These are phyloP conservation scores for Limnodromus scolopaceus DNA, from an alignment of 2,797 vertebrate species.

Conservation along the genomic window DNA sequence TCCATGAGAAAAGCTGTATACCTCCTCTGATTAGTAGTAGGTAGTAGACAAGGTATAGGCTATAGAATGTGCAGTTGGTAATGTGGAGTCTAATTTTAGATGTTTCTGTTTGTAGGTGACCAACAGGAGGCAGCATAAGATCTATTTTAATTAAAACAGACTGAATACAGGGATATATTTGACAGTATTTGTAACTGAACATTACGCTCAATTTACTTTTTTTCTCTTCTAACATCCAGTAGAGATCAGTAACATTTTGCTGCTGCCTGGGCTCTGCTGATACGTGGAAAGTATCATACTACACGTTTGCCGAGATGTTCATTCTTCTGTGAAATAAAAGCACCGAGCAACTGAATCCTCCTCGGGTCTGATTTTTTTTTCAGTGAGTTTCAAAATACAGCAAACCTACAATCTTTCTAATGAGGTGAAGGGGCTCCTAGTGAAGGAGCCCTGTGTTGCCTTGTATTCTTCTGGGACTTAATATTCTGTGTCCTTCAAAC, in stretches of 20 bases:
- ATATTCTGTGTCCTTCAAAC: not conserved
- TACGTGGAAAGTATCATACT: not conserved
- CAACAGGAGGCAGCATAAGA: conserved; percentile 55
- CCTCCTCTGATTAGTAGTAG: not conserved
- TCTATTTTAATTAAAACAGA: conserved; percentile 26
- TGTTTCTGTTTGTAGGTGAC: not conserved
- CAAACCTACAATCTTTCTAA: not conserved
- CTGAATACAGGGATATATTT: not conserved
- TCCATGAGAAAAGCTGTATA: not conserved
- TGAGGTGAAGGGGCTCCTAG: not conserved
- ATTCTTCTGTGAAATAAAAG: conserved; percentile 63
- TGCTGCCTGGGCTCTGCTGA: conserved; percentile 44
- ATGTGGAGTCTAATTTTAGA: not conserved
- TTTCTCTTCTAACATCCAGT: not conserved
- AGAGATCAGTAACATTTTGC: conserved; percentile 14
- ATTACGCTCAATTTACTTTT: not conserved
- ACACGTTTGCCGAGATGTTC: conserved; percentile 28
- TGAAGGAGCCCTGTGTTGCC: not conserved
- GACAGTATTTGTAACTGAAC: not conserved
- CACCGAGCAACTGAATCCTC: conserved; percentile 16
- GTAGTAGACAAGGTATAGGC: not conserved
- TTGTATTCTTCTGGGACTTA: not conserved
- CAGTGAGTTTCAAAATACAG: not conserved
- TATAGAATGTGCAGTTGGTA: not conserved
- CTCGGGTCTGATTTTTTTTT: not conserved